These are phyloP conservation scores for Miniopterus natalensis DNA, from an alignment of 2,113 vertebrate genomes.

Conservation along the genomic window DNA sequence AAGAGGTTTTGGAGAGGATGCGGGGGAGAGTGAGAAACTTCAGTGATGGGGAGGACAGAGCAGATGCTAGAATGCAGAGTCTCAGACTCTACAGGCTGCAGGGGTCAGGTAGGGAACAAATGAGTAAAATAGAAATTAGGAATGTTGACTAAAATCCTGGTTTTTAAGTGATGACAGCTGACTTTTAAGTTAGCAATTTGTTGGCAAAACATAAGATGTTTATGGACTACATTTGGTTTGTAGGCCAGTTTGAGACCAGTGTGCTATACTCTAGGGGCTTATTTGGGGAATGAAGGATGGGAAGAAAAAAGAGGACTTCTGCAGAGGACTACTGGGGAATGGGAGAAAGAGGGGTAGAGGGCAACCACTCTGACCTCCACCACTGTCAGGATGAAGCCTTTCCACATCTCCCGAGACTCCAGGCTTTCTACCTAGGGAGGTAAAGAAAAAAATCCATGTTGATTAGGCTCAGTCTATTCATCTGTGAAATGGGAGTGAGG, in stretches of 20 bases:
- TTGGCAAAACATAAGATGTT: neutral
- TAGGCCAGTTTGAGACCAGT: neutral
- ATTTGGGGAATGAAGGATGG: neutral
- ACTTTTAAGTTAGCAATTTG: neutral
- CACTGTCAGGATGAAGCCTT: slow-evolving; percentile 90
- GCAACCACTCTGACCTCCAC: slow-evolving; percentile 84
- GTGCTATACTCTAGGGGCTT: neutral
- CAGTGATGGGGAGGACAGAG: no score
- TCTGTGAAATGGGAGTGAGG: neutral
- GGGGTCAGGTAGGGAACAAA: neutral
- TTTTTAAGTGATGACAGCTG: neutral
- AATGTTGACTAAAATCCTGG: neutral
- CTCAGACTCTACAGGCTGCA: neutral
- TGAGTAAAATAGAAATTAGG: neutral
- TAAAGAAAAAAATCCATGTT: rapidly evolving
- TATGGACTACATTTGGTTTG: neutral
- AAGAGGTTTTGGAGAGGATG: neutral
- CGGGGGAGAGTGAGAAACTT: neutral
- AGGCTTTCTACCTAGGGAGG: slow-evolving; percentile 86
- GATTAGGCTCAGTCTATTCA: neutral
- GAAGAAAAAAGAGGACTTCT: neutral
- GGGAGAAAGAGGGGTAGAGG: neutral
- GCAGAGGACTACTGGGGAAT: no score
- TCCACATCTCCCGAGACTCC: slow-evolving; percentile 92
- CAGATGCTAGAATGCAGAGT: neutral